Conservation (phyloP, 2,113 vertebrate genomes). For the Oreochromis niloticus region DNA sequence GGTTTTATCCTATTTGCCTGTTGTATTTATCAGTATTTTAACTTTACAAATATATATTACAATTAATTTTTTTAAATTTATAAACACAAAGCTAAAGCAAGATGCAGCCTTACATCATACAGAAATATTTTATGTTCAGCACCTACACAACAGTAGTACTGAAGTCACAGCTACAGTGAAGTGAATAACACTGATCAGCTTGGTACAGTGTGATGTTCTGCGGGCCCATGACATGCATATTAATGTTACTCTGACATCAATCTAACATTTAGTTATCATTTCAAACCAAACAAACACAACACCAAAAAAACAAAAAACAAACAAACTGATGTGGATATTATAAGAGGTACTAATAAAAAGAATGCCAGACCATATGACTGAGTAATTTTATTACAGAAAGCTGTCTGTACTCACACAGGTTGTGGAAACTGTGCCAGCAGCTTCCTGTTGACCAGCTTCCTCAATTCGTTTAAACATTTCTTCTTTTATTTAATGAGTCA, state of each 20-base stretch:
- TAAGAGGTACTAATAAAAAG: background rate
- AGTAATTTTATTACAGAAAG: background rate
- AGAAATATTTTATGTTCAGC: background rate
- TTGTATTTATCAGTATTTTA: background rate
- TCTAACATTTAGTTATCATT: background rate
- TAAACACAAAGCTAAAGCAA: background rate
- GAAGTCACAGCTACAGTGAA: background rate
- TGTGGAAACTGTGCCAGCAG: background rate
- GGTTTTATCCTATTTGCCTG: background rate
- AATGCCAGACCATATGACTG: background rate
- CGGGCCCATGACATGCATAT: fast-evolving
- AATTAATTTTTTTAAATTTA: background rate
- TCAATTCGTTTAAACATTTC: background rate
- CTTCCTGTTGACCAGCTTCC: background rate
- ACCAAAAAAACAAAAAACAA: too few species aligned
- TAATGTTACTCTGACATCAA: background rate
- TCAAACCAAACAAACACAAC: background rate
- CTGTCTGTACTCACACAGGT: background rate
- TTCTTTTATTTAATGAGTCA: background rate
- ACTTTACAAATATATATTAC: background rate
- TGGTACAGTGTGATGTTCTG: background rate
- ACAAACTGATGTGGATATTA: background rate
- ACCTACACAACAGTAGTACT: background rate
- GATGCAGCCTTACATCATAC: background rate
- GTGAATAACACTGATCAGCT: background rate